Conservation (phyloP, 2,888 invertebrate species). For the Eristalis tenax region DNA sequence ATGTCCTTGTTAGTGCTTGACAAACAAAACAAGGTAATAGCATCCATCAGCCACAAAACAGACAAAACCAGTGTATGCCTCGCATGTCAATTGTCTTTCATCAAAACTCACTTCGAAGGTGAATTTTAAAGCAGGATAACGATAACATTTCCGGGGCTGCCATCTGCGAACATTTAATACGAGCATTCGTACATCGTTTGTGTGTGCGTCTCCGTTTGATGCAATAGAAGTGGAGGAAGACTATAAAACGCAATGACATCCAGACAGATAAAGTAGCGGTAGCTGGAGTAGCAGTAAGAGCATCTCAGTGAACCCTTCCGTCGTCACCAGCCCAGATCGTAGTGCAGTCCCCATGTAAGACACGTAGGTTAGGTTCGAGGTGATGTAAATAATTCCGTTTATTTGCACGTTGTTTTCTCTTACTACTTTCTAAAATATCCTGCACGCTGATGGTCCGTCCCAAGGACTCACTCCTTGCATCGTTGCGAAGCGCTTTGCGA, state of each 20-base stretch:
- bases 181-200: neutral
- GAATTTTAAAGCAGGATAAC: conserved; percentile 54
- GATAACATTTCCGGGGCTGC: conserved; percentile 29
- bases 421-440: conserved; percentile 47
- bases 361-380: conserved; percentile 58
- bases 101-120: conserved; percentile 50
- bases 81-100: conserved; percentile 63
- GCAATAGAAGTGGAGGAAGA: conserved; percentile 40
- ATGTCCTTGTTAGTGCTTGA: conserved; percentile 35
- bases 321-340: conserved; percentile 7
- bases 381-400: conserved; percentile 71
- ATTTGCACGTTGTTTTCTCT: conserved; percentile 64
- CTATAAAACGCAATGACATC: conserved; percentile 70
- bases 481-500: neutral
- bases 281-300: conserved; percentile 4
- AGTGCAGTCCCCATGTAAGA: conserved; percentile 42
- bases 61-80: conserved; percentile 18
- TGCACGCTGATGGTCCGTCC: conserved; percentile 34
- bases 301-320: neutral
- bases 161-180: conserved; percentile 25
- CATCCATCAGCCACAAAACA: conserved; percentile 42
- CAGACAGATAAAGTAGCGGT: conserved; percentile 67
- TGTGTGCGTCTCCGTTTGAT: conserved; percentile 17
- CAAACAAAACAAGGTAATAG: conserved; percentile 18
- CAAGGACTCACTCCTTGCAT: conserved; percentile 24